Evolutionary conservation across 2,113 vertebrate genomes (phyloP).

Genomic region (Motacilla alba): DNA sequence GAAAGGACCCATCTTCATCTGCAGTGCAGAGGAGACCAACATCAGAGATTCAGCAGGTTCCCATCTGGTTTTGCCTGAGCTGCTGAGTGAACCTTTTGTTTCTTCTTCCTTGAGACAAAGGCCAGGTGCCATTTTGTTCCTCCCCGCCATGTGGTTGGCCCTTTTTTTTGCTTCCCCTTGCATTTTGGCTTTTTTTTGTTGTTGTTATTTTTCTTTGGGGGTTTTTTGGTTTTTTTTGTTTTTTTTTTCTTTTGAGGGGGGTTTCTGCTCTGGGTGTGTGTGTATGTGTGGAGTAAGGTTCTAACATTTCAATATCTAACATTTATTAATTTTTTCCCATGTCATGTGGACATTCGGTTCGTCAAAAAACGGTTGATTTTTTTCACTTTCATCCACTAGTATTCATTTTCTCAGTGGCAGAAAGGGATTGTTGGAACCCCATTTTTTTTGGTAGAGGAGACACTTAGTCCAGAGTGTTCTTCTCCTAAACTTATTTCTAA

Average conservation of each 20-base stretch:
- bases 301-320: background rate
- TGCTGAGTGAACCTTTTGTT: background rate
- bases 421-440: background rate
- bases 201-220: background rate
- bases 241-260: too few species aligned
- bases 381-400: background rate
- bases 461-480: too few species aligned
- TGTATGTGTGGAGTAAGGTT: background rate
- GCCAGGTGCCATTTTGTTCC: rapidly evolving
- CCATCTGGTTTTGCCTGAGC: background rate
- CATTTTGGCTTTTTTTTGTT: background rate
- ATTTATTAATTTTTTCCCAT: rapidly evolving
- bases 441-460: background rate
- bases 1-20: background rate
- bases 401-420: background rate
- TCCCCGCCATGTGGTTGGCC: rapidly evolving
- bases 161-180: too few species aligned
- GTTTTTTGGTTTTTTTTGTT: background rate
- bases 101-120: background rate
- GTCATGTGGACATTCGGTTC: rapidly evolving
- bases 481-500: background rate
- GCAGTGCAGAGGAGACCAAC: background rate
- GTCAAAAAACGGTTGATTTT: background rate
- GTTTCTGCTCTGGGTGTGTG: background rate
- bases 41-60: background rate